Base-by-base conservation (phyloP, 2,888 invertebrate species). In the Ormia ochracea region DNA sequence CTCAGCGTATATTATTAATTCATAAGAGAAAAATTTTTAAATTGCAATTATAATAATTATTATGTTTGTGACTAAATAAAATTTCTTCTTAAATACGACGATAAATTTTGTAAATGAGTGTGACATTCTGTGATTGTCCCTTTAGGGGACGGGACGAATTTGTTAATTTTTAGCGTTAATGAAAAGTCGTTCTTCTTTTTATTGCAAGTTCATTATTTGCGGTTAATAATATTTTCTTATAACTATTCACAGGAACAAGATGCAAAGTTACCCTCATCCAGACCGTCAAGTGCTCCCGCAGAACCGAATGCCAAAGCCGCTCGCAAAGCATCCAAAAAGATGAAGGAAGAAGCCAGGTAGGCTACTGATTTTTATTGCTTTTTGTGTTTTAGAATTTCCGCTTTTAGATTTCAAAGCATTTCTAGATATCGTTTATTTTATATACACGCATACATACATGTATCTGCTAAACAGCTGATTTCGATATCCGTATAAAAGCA, bases 251-350 rank as follows among this genome's bases (percentile, higher is more conserved):
- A 90, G 90, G 90, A 89, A 83, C 88, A 89, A 75, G 89, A 89
- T 68, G 84, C 86, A 52, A 87, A 86, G 66, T 82, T 85, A 74
- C 88, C 88, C 33, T 86, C 87, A 56, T 86, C 89, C 10, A 84
- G 90, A 65, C 90, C 90, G 2, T 89, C 89, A 21, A 90, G 89
- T 84, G 90, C 90, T 58, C 90, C 90, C 36, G 86, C 87, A 59
- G 89, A 90, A 81, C 88, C 89, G 54, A 88, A 89, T 83, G 88
- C 89, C 79, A 89, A 89, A 85, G 89, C 88, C 66, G 89, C 89
- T 38, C 86, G 88, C 54, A 88, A 89, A 82, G 88, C 88, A 45
- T 88, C 88, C 72, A 90, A 89, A 80, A 89, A 88, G 82, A 88
- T 89, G 88, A 89, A 90, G 70, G 90, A 89, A 75, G 90, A 90